These are phyloP conservation scores for Zenarchopterus dispar DNA, from an alignment of 2,797 vertebrate genomes.

Conservation along the genomic window DNA sequence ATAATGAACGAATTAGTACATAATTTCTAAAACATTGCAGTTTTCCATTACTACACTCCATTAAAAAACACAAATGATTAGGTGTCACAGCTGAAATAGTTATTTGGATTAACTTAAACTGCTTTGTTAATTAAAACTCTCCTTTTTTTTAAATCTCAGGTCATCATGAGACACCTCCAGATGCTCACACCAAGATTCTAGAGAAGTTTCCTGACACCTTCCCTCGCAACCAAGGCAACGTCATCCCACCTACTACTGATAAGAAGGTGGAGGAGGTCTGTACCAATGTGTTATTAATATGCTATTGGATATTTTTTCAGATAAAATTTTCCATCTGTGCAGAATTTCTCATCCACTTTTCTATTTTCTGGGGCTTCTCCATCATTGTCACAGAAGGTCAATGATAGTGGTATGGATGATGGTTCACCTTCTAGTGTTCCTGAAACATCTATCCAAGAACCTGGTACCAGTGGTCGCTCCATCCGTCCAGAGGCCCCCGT, in stretches of 20 bases:
- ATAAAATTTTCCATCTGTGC: neutral
- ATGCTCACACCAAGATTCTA: slow-evolving; percentile 93
- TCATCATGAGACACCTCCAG: slow-evolving; percentile 94
- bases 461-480: slow-evolving; percentile 48
- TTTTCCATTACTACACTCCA: neutral
- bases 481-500: slow-evolving; percentile 86
- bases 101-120: no score
- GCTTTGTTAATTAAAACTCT: no score
- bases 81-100: no score
- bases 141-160: slow-evolving; percentile 73
- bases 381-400: slow-evolving; percentile 75
- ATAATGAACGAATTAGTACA: neutral
- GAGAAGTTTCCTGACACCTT: slow-evolving; percentile 93
- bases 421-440: slow-evolving; percentile 75
- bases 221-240: slow-evolving; percentile 88
- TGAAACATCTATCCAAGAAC: slow-evolving; percentile 84
- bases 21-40: neutral
- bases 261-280: slow-evolving; percentile 85
- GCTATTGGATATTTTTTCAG: neutral
- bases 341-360: slow-evolving; percentile 4
- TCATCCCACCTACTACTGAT: slow-evolving; percentile 91
- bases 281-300: neutral
- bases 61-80: no score
- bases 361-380: neutral
- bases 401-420: slow-evolving; percentile 85